Evolutionary conservation across 1,140 invertebrate species (phyloP).

Genomic region (Cephus cinctus): DNA sequence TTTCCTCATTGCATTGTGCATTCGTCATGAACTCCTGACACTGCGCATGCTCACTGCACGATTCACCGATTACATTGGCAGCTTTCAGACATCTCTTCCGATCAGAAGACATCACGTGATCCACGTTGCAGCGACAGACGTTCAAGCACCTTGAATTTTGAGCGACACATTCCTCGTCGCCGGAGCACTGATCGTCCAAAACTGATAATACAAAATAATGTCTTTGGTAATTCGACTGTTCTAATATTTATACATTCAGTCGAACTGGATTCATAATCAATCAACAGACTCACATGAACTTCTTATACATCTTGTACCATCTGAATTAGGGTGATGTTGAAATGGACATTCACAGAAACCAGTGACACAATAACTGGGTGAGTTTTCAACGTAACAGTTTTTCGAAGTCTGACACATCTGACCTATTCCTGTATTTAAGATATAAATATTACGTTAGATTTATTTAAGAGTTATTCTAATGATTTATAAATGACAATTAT

Average conservation of each 20-base stretch:
- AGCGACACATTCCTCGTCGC: constrained; percentile 39
- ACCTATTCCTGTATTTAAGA: constrained; percentile 36
- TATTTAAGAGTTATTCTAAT: constrained; percentile 1
- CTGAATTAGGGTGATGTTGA: constrained; percentile 32
- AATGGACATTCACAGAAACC: constrained; percentile 39
- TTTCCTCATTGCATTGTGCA: constrained; percentile 30
- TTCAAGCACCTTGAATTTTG: constrained; percentile 35
- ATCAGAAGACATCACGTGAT: constrained; percentile 33
- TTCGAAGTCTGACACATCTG: constrained; percentile 31
- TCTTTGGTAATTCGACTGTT: constrained; percentile 1
- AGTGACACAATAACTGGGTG: constrained; percentile 31
- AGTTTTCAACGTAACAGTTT: constrained; percentile 41
- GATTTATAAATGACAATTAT: constrained; percentile 6
- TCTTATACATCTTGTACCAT: constrained; percentile 36
- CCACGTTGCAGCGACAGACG: constrained; percentile 36
- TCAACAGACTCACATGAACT: constrained; percentile 34
- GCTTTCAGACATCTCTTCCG: constrained; percentile 36
- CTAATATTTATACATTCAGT: constrained; percentile 2
- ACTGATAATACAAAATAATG: constrained; percentile 20
- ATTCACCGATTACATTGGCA: constrained; percentile 36
- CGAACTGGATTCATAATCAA: constrained; percentile 1
- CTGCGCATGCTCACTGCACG: constrained; percentile 41
- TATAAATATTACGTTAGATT: neutral
- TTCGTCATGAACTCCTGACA: constrained; percentile 34
- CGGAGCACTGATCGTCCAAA: constrained; percentile 30